Evolutionary conservation across 2,888 invertebrate species (phyloP).

Genomic region (Ochropleura leucogaster): DNA sequence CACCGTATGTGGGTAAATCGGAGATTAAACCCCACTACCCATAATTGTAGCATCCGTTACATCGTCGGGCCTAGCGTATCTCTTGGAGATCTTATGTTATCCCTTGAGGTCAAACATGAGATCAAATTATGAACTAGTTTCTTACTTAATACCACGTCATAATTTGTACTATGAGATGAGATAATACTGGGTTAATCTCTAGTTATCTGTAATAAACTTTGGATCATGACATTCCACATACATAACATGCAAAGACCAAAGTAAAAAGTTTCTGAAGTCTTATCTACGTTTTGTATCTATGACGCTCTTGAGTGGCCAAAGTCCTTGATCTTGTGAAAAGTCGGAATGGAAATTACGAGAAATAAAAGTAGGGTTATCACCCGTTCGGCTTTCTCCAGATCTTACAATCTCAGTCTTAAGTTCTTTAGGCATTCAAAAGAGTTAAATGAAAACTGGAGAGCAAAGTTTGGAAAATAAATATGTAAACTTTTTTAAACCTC

Average conservation of each 20-base stretch:
- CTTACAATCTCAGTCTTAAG: neutral
- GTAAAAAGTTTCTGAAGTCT: constrained; percentile 3
- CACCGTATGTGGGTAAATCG: constrained; percentile 43
- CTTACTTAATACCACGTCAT: constrained; percentile 1
- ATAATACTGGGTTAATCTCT: constrained; percentile 1
- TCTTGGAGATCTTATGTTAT: constrained; percentile 7
- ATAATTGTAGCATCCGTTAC: constrained; percentile 63
- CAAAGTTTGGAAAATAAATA: neutral
- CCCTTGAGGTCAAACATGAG: constrained; percentile 4
- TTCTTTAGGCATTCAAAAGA: neutral
- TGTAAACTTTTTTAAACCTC: neutral
- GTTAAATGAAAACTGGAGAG: neutral
- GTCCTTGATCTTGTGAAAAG: constrained; percentile 32
- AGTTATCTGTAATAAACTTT: constrained; percentile 24
- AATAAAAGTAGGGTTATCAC: constrained; percentile 29
- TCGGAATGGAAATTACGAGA: constrained; percentile 47
- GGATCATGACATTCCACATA: constrained; percentile 5
- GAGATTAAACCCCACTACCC: constrained; percentile 34
- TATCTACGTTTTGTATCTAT: constrained; percentile 22
- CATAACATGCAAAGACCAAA: constrained; percentile 8
- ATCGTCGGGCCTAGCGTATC: constrained; percentile 21
- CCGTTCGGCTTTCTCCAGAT: neutral
- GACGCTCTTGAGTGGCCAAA: constrained; percentile 13
- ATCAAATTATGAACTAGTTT: constrained; percentile 14
- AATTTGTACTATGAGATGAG: constrained; percentile 13